These are phyloP conservation scores for Sorex maritimensis DNA, from an alignment of 2,797 vertebrate genomes.

Conservation along the genomic window DNA sequence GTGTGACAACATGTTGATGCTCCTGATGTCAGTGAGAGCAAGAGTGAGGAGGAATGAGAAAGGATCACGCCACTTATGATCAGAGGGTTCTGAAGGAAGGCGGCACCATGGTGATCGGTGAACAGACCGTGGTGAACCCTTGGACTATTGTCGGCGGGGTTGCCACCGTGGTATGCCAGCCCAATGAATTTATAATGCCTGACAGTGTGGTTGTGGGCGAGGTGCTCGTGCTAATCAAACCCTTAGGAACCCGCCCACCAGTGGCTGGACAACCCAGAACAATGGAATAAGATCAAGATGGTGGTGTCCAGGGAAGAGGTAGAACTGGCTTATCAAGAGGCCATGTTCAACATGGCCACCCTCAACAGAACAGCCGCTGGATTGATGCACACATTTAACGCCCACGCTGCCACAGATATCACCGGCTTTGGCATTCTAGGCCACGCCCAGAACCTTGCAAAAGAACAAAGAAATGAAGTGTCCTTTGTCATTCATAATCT, in stretches of 20 bases:
- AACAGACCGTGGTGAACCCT: slow-evolving; percentile 97
- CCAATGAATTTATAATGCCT: slow-evolving; percentile 97
- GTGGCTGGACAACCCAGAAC: slow-evolving; percentile 95
- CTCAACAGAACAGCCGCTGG: slow-evolving; percentile 96
- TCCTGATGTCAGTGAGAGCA: slow-evolving; percentile 92
- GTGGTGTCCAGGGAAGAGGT: slow-evolving; percentile 97
- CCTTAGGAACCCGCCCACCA: slow-evolving; percentile 96
- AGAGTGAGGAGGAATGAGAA: slow-evolving; percentile 91
- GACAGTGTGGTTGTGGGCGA: slow-evolving; percentile 95
- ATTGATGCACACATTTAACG: slow-evolving; percentile 97
- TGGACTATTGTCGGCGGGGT: slow-evolving; percentile 97
- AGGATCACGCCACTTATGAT: slow-evolving; percentile 95
- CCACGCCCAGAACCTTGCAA: slow-evolving; percentile 95
- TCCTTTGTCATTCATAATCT: slow-evolving; percentile 97
- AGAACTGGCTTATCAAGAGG: slow-evolving; percentile 96
- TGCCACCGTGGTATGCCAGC: slow-evolving; percentile 96
- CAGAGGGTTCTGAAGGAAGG: slow-evolving; percentile 95
- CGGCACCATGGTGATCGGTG: slow-evolving; percentile 96
- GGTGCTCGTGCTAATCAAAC: slow-evolving; percentile 96
- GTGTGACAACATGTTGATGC: slow-evolving; percentile 98
- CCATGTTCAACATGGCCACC: slow-evolving; percentile 97
- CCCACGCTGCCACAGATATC: slow-evolving; percentile 84
- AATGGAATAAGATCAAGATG: slow-evolving; percentile 97
- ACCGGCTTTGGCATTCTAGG: slow-evolving; percentile 96
- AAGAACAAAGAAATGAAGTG: slow-evolving; percentile 94